Evolutionary conservation across 2,888 invertebrate genomes (phyloP).

Genomic region (Drosophila cognata): DNA sequence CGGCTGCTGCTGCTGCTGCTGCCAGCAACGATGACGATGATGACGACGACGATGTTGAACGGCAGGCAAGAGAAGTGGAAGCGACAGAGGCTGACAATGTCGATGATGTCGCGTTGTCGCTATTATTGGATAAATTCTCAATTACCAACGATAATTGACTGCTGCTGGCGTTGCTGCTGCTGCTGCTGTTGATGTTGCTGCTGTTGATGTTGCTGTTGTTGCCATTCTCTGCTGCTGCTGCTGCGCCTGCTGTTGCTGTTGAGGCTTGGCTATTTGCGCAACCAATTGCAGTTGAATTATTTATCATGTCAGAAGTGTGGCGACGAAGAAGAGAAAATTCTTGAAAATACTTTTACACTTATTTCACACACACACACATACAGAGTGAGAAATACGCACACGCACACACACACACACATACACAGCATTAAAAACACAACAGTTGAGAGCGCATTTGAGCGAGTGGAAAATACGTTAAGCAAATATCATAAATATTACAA

Average conservation of each 20-base stretch:
- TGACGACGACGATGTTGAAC: conserved; percentile 52
- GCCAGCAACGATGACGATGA: conserved; percentile 26
- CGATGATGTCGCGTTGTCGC: conserved; percentile 69
- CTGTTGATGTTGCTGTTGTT: conserved; percentile 38
- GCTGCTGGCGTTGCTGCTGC: conserved; percentile 56
- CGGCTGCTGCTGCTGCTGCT: conserved; percentile 16
- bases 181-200: conserved; percentile 15
- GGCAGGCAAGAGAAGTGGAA: conserved; percentile 33
- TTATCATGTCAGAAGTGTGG: conserved; percentile 72
- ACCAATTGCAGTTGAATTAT: conserved; percentile 80
- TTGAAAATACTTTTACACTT: conserved; percentile 77
- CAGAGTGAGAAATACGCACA: conserved; percentile 20
- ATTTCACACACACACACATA: conserved; percentile 53
- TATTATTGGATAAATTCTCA: conserved; percentile 84
- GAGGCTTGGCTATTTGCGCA: conserved; percentile 70
- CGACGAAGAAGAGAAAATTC: conserved; percentile 73
- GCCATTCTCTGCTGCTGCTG: conserved; percentile 45
- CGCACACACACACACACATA: conserved; percentile 40
- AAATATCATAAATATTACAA: conserved; percentile 76
- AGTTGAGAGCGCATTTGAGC: conserved; percentile 41
- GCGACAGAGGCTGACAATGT: conserved; percentile 8
- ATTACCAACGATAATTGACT: conserved; percentile 84
- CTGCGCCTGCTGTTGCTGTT: conserved; percentile 33
- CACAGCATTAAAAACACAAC: conserved; percentile 63
- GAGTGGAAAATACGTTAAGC: conserved; percentile 73